Evolutionary conservation across 2,113 vertebrate species (phyloP).

Genomic region (Petromus typicus): DNA sequence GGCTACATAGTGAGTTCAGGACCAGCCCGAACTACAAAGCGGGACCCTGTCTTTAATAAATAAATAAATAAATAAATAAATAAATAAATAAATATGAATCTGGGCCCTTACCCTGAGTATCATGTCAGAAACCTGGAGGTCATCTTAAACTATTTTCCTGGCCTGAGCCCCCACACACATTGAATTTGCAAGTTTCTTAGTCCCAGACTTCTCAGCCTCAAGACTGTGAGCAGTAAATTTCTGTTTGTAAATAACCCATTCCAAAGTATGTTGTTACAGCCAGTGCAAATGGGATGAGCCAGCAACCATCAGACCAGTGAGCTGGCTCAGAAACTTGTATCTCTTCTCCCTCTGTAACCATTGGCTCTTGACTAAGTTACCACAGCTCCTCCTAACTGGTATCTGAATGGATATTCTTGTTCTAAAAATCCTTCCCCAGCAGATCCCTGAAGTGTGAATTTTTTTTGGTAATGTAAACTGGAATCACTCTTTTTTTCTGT

Average conservation of each 20-base stretch:
- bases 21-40: too few species aligned
- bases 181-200: not conserved
- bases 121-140: not conserved
- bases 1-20: too few species aligned
- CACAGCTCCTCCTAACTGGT: not conserved
- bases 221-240: not conserved
- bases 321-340: not conserved
- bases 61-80: too few species aligned
- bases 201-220: not conserved
- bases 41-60: too few species aligned
- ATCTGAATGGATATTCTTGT: not conserved
- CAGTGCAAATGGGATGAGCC: not conserved
- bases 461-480: not conserved
- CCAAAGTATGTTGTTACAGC: not conserved
- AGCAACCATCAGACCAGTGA: not conserved
- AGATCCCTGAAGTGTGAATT: not conserved
- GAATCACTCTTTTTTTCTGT: not conserved
- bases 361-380: not conserved
- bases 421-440: not conserved
- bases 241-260: not conserved
- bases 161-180: not conserved
- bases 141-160: not conserved
- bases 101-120: not conserved
- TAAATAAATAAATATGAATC: not conserved
- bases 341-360: too few species aligned